Percentiles rank a stretch among this genome's conserved stretches.
phyloP scores from a whole-genome alignment of 2,113 vertebrate genomes.

The Plecotus auritus region DNA sequence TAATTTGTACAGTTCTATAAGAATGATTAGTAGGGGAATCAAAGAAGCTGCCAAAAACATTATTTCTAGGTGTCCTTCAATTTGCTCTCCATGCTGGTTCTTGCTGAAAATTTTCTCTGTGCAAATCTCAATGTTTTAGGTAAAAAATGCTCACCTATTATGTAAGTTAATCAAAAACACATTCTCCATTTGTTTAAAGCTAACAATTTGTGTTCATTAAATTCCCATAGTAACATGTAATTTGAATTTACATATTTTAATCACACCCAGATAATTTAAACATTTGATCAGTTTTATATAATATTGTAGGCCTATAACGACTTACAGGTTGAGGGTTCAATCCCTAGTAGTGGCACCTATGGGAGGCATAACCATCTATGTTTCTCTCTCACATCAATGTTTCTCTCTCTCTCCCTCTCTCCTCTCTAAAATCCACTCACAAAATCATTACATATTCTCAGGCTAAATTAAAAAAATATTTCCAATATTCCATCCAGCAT shows the following conservation, averaged over 20 bases:
- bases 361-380: neutral
- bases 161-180: neutral
- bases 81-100: neutral
- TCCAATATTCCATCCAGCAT: neutral
- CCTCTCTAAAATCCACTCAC: neutral
- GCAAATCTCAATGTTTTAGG: neutral
- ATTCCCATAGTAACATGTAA: neutral
- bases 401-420: neutral
- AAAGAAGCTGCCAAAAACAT: neutral
- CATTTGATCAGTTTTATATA: neutral
- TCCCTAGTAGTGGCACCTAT: neutral
- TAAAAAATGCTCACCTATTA: neutral
- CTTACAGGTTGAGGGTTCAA: neutral
- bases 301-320: neutral
- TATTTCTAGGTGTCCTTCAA: neutral
- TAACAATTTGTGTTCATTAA: neutral
- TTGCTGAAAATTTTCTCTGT: neutral
- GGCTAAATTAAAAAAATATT: neutral
- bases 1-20: constrained; percentile 33
- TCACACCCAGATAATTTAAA: neutral
- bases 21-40: neutral
- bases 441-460: too few relatives aligned
- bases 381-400: neutral
- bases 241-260: constrained; percentile 17
- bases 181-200: constrained; percentile 32